These are phyloP conservation scores for Cryptus viduatorius DNA, from an alignment of 2,888 invertebrate genomes.

Conservation along the genomic window DNA sequence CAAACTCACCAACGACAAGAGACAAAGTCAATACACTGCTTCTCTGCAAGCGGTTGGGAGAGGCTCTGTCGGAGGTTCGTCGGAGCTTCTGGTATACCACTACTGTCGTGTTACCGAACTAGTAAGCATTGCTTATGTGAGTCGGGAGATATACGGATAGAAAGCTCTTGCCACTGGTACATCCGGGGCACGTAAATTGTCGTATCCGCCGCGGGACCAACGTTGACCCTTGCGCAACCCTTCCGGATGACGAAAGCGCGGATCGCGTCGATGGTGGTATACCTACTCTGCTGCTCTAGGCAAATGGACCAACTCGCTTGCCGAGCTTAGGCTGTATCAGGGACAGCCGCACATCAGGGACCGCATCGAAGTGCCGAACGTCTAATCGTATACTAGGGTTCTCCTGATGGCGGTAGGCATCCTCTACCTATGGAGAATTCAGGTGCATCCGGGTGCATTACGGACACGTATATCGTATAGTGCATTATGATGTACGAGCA, in stretches of 20 bases:
- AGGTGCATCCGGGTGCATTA: slow-evolving; percentile 31
- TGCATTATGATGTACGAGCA: slow-evolving; percentile 35
- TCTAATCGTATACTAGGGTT: slow-evolving; percentile 46
- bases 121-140: slow-evolving; percentile 40
- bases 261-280: slow-evolving; percentile 4
- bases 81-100: background rate
- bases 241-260: slow-evolving; percentile 24
- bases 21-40: slow-evolving; percentile 67
- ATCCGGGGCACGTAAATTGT: slow-evolving; percentile 40
- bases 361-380: slow-evolving; percentile 45
- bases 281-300: slow-evolving; percentile 13
- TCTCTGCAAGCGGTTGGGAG: slow-evolving; percentile 31
- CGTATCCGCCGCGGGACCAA: background rate
- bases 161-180: slow-evolving; percentile 44
- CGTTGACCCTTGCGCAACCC: slow-evolving; percentile 15
- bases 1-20: slow-evolving; percentile 63
- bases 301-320: slow-evolving; percentile 12
- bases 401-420: slow-evolving; percentile 26
- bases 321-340: background rate
- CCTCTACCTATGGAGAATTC: slow-evolving; percentile 40
- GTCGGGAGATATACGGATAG: slow-evolving; percentile 22
- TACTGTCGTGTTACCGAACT: slow-evolving; percentile 17
- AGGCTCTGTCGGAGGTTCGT: background rate
- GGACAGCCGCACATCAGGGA: slow-evolving; percentile 5
- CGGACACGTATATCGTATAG: slow-evolving; percentile 43